These are phyloP conservation scores for Drosophila bipectinata DNA, from an alignment of 1,140 invertebrate genomes.

Conservation along the genomic window DNA sequence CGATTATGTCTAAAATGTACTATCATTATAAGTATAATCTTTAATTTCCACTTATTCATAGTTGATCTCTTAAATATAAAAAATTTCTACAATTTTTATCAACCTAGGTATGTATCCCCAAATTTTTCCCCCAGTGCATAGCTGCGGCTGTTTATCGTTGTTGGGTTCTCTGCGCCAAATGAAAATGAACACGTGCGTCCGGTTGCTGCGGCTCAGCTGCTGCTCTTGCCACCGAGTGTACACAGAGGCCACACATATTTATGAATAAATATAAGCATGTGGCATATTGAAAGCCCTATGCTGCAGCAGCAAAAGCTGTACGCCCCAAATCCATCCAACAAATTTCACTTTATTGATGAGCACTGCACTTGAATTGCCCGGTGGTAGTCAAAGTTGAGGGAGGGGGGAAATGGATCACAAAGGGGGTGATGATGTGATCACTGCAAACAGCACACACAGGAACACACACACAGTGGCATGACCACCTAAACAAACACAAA, in stretches of 20 bases:
- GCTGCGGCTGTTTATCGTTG: conserved; percentile 73
- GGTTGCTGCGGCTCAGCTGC: conserved; percentile 70
- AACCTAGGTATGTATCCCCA: neutral
- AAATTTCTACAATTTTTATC: neutral
- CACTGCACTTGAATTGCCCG: conserved; percentile 69
- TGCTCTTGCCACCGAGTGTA: conserved; percentile 18
- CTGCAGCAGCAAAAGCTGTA: conserved; percentile 31
- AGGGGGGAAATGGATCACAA: neutral
- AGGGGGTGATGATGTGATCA: conserved; percentile 3
- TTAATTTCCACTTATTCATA: too few relatives aligned
- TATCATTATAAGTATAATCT: too few relatives aligned
- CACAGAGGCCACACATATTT: conserved; percentile 29
- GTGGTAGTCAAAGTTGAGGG: neutral
- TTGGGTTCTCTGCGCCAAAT: conserved; percentile 76
- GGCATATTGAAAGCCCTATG: conserved; percentile 47
- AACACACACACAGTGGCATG: conserved; percentile 1
- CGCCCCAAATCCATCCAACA: conserved; percentile 36
- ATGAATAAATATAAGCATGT: conserved; percentile 56
- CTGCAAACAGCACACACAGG: conserved; percentile 7
- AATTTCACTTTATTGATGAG: conserved; percentile 79
- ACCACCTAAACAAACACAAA: conserved; percentile 36
- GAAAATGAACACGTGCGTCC: conserved; percentile 81
- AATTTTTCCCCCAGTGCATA: conserved; percentile 30
- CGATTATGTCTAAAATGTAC: too few relatives aligned
- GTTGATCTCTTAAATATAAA: too few relatives aligned